Conservation (phyloP, 2,888 invertebrate species). For the Drosophila nigritarsus region DNA sequence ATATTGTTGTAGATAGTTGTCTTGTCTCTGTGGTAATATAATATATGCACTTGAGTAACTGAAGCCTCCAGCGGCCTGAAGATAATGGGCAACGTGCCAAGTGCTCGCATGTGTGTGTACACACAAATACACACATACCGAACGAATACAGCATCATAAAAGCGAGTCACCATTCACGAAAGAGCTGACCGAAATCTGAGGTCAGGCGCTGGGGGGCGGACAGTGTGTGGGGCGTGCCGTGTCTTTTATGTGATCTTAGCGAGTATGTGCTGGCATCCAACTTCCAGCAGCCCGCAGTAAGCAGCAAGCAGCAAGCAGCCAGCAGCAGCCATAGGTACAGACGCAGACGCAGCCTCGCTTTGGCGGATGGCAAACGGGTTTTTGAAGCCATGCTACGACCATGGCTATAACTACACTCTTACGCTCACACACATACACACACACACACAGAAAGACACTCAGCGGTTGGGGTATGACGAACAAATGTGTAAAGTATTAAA, state of each 20-base stretch:
- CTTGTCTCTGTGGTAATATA: slow-evolving; percentile 60
- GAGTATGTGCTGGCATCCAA: slow-evolving; percentile 79
- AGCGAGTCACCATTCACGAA: slow-evolving; percentile 66
- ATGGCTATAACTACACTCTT: slow-evolving; percentile 46
- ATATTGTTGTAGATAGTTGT: slow-evolving; percentile 1
- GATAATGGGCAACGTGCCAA: slow-evolving; percentile 81
- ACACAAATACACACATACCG: slow-evolving; percentile 12
- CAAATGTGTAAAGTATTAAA: slow-evolving; percentile 81
- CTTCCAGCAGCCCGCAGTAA: slow-evolving; percentile 40
- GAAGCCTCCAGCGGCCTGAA: slow-evolving; percentile 55
- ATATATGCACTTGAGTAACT: slow-evolving; percentile 72
- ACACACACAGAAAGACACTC: slow-evolving; percentile 47
- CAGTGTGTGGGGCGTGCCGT: slow-evolving; percentile 68
- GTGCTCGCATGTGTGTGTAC: slow-evolving; percentile 54
- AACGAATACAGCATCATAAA: slow-evolving; percentile 75
- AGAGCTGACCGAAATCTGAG: slow-evolving; percentile 44
- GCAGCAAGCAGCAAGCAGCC: slow-evolving; percentile 60
- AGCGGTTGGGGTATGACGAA: slow-evolving; percentile 73
- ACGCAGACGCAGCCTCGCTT: slow-evolving; percentile 67
- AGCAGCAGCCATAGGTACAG: slow-evolving; percentile 34
- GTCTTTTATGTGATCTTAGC: slow-evolving; percentile 77
- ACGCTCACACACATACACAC: slow-evolving; percentile 17
- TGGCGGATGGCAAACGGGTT: slow-evolving; percentile 81
- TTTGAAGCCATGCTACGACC: slow-evolving; percentile 50
- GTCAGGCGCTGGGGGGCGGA: slow-evolving; percentile 10